Conservation (phyloP, 1,140 invertebrate genomes). For the Colletes latitarsis region DNA sequence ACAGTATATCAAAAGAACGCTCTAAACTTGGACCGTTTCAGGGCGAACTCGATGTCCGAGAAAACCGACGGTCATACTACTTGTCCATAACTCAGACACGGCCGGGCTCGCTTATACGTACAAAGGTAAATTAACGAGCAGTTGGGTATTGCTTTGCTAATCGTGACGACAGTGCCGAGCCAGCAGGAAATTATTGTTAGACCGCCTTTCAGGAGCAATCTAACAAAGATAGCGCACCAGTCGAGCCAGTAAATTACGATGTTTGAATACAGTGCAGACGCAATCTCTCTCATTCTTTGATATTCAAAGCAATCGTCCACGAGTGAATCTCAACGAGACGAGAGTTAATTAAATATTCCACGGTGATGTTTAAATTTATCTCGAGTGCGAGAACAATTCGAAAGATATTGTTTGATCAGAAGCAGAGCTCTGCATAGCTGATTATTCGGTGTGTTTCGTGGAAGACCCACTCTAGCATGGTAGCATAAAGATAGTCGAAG, state of each 20-base stretch:
- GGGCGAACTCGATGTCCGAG: background rate
- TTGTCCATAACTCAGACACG: constrained; percentile 5
- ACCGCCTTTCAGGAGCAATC: constrained; percentile 11
- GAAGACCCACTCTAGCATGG: background rate
- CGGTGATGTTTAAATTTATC: constrained; percentile 20
- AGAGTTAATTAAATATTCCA: constrained; percentile 44
- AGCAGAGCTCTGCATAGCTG: background rate
- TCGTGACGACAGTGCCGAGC: background rate
- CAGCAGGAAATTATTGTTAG: constrained; percentile 33
- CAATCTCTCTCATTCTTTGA: constrained; percentile 17
- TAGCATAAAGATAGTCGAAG: background rate
- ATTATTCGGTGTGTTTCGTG: background rate
- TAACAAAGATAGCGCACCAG: constrained; percentile 12
- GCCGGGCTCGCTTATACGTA: background rate
- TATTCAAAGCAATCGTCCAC: constrained; percentile 33
- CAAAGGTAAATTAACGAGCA: constrained; percentile 11
- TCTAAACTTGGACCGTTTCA: background rate
- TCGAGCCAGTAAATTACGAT: constrained; percentile 16
- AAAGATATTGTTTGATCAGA: constrained; percentile 17
- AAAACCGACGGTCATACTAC: background rate
- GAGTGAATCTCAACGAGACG: constrained; percentile 3
- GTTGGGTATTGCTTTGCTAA: constrained; percentile 13
- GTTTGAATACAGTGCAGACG: constrained; percentile 12
- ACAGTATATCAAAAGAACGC: background rate
- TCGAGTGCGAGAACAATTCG: background rate